Base-by-base conservation (phyloP, 23 tunicate genomes). In the Botrylloides violaceus region DNA sequence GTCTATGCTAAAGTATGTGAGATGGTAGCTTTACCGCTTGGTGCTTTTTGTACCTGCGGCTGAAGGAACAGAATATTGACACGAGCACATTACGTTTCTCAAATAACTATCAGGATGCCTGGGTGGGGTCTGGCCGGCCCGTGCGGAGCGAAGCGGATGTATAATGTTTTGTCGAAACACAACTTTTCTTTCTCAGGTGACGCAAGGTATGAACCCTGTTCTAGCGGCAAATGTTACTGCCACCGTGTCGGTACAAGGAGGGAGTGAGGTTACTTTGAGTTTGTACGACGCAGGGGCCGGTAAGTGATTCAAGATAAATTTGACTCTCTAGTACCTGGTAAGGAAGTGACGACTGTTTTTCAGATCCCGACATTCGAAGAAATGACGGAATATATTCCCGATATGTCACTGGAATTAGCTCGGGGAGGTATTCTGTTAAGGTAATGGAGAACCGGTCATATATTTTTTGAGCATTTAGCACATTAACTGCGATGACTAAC, bases 221-320 rank as follows among this genome's bases (percentile, higher is more conserved):
- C 28, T 83, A 0, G 65, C 34, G 2, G 90, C 90, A n/a, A 34
- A 18, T 2, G 90, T 83, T 25, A 27, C 33, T 1, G 90, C 90
- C 28, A 61, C 38, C 38, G 71, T 83, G 20, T 58, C 82, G 1
- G n/a, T 29, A 3, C 61, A 61, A 53, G 78, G 78, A 1, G 18
- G 58, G 1, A 38, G 24, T 29, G 48, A 25, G 0, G 39, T 25
- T 3, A 22, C 35, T 32, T 23, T 83, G 27, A 43, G 49, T 2
- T 71, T 83, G 2, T 71, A 20, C 38, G 90, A 83, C 58, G 34
- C 37, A 26, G 90, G 90, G 2, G 82, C 83, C 29, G 90, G 90
- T 83, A n/a, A 56, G 37, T 32, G 27, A 21, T 26, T 12, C 30
- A 23, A 21, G 19, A 21, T 59, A 6, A 21, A 7, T 59, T n/a